Evolutionary conservation across 1,140 invertebrate genomes (phyloP).

Genomic region (Cephus cinctus): DNA sequence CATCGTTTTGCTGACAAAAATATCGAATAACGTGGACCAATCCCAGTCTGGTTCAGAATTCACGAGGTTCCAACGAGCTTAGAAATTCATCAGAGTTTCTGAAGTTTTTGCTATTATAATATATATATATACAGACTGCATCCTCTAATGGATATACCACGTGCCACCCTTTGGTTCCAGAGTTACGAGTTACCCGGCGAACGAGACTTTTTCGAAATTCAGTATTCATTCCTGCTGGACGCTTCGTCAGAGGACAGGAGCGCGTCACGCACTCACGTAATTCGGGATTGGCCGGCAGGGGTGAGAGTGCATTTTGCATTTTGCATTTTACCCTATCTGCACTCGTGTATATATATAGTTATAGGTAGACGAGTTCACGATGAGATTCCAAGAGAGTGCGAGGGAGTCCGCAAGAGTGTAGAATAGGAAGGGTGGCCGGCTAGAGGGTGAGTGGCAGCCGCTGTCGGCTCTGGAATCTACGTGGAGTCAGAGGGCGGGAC

Average conservation of each 20-base stretch:
- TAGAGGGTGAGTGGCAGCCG: no score
- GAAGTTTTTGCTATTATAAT: background rate
- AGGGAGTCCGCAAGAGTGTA: constrained; percentile 15
- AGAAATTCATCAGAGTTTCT: background rate
- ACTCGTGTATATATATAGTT: background rate
- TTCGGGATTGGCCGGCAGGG: background rate
- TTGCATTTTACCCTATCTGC: background rate
- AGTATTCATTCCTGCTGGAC: no score
- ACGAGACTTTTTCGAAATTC: no score
- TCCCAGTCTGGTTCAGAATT: no score
- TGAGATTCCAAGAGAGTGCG: constrained; percentile 7
- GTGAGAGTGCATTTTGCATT: background rate
- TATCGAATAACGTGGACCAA: constrained; percentile 46
- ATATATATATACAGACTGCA: background rate
- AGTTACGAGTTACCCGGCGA: no score
- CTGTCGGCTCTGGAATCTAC: no score
- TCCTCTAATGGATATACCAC: no score
- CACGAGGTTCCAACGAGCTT: constrained; percentile 5
- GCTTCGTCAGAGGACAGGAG: no score
- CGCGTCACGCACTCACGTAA: no score
- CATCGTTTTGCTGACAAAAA: constrained; percentile 52
- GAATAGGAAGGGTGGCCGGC: no score
- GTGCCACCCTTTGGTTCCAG: no score
- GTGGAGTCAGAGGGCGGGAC: constrained; percentile 29
- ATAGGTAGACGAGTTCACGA: background rate